Evolutionary conservation across 2,797 vertebrate genomes (phyloP).

Genomic region (Centropyge bicolor): DNA sequence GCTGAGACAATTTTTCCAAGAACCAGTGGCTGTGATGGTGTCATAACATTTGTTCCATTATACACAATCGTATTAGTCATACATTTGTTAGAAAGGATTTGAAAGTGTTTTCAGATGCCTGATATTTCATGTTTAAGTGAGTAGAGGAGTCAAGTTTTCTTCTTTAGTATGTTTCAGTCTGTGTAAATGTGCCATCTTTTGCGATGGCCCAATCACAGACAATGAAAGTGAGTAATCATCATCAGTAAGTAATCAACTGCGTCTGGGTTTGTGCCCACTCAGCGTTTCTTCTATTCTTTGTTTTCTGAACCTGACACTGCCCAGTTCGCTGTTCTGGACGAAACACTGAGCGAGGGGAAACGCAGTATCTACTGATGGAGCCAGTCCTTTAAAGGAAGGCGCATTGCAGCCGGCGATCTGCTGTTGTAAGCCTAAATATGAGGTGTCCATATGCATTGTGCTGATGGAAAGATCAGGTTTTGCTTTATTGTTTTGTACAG

Average conservation of each 20-base stretch:
- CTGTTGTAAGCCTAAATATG: constrained; percentile 56
- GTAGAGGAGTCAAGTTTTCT: constrained; percentile 1
- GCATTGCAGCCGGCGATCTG: constrained; percentile 56
- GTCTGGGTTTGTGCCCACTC: constrained; percentile 39
- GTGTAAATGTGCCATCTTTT: constrained; percentile 5
- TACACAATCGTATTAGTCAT: constrained; percentile 3
- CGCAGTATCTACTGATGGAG: constrained; percentile 42
- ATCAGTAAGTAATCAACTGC: constrained; percentile 41
- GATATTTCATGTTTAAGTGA: neutral
- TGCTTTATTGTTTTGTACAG: constrained; percentile 31
- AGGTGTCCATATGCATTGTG: constrained; percentile 39
- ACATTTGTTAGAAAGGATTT: constrained; percentile 2
- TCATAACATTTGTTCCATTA: neutral
- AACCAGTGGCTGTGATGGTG: neutral
- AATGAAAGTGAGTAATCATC: constrained; percentile 27
- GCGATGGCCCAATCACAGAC: constrained; percentile 28
- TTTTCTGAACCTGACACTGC: constrained; percentile 62
- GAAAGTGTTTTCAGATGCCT: neutral
- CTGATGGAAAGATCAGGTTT: constrained; percentile 45
- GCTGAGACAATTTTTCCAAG: constrained; percentile 25
- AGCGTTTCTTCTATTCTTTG: constrained; percentile 47
- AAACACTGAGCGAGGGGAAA: constrained; percentile 43
- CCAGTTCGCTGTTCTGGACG: constrained; percentile 44
- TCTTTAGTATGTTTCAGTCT: constrained; percentile 6
- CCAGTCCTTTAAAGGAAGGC: constrained; percentile 39